Base-by-base conservation (phyloP, 2,113 vertebrate genomes). In the Ammodytes marinus region DNA sequence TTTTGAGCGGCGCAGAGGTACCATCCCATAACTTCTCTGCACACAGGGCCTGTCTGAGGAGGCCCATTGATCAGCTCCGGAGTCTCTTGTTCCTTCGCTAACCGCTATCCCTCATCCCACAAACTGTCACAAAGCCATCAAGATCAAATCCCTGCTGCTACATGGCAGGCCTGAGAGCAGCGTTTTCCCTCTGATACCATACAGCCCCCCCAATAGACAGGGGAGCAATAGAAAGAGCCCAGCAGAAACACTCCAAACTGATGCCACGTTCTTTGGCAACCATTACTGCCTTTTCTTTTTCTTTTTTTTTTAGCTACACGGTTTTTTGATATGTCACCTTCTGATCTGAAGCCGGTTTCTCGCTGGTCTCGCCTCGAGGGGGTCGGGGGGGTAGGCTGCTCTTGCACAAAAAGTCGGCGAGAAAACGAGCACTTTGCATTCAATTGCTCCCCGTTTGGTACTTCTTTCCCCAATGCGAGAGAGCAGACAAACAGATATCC, bases 401-500 rank as follows among this genome's bases (percentile, higher is more conserved):
- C 80, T 91, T 86, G 89, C 88, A 90, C 88, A 93, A 27, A 90
- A 92, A 90, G 83, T 91, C 86, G 9, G 75, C 35, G 63, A 91
- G 83, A 93, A 93, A 93, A 91, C 75, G 83, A 91, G 87, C 90
- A 91, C 88, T 93, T 93, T 93, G 86, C 88, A 92, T 94, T 94
- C 89, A 91, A 92, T 94, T 69, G 88, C 89, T 94, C 90, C 91
- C 89, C 60, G 19, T 91, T 89, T 92, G 91, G 86, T 92, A 60
- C 79, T 91, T 87, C 80, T 86, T 83, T 77, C 85, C 77, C 70
- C 1, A 8, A 82, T 57, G 35, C 80, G 77, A 54, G 69, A 58
- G 75, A 85, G 82, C 84, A 95, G 95, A 95, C 95, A 97, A 96
- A 97, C 94, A 94, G 95, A 96, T 95, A 94, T 93, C 94, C 87